phyloP scores from a whole-genome alignment of 2,797 vertebrate species.

The Falco columbarius region DNA sequence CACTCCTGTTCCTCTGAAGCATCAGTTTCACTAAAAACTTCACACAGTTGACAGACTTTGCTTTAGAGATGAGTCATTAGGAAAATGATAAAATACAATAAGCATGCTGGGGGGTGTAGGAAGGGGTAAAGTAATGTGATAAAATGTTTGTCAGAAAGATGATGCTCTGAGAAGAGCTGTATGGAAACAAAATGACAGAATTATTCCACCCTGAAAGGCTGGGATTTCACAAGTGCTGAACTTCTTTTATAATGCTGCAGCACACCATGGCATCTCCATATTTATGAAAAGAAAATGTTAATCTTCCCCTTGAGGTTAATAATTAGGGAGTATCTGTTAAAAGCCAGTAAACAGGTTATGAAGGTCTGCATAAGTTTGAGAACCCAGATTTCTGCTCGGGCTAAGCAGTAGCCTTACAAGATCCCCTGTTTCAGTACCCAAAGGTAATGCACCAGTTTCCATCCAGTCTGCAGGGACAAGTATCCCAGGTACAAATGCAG shows the following conservation, averaged over 20 bases:
- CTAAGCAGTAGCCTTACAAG: neutral
- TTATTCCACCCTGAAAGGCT: conserved; percentile 14
- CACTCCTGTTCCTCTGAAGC: neutral
- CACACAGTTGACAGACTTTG: neutral
- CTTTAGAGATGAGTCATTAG: conserved; percentile 21
- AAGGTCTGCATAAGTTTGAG: neutral
- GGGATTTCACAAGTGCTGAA: neutral
- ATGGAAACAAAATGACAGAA: conserved; percentile 43
- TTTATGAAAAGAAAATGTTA: conserved; percentile 26
- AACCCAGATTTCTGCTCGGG: neutral
- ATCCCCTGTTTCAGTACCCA: neutral
- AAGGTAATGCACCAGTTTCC: neutral
- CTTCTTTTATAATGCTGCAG: neutral
- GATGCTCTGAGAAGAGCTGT: conserved; percentile 1
- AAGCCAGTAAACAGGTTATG: neutral
- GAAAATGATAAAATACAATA: conserved; percentile 21
- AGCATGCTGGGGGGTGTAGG: neutral
- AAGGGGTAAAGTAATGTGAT: neutral
- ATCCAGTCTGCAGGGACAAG: neutral
- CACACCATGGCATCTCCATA: neutral
- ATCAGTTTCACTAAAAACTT: neutral
- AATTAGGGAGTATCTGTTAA: neutral
- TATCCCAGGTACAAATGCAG: neutral
- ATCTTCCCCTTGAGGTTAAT: neutral
- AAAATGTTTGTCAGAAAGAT: conserved; percentile 42